Conservation (phyloP, 2,113 vertebrate species). For the Gyps fulvus region DNA sequence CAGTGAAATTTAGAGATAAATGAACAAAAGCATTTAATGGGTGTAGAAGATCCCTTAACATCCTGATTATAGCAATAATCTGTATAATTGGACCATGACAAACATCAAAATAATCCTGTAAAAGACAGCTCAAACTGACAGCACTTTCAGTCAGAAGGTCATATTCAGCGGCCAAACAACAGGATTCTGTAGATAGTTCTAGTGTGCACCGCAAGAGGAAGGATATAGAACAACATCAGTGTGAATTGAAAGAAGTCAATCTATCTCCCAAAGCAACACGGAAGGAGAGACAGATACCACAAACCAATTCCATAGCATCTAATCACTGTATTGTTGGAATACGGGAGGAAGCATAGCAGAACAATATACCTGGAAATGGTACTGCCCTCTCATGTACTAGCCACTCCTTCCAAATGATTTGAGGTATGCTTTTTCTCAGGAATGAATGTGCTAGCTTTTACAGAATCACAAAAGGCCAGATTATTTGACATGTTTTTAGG, state of each 20-base stretch:
- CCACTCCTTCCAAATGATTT: not conserved
- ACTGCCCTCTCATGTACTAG: not conserved
- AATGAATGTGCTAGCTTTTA: not conserved
- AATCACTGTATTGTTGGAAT: not conserved
- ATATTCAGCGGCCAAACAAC: not conserved
- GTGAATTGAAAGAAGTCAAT: not conserved
- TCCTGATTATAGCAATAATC: not conserved
- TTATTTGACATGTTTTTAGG: not conserved
- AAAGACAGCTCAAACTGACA: not conserved
- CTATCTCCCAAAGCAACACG: not conserved
- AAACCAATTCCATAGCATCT: not conserved
- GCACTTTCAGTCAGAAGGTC: not conserved
- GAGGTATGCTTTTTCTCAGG: not conserved
- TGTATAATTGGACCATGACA: not conserved
- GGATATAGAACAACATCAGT: not conserved
- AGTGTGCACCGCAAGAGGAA: not conserved
- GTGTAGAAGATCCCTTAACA: not conserved
- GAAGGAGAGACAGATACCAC: not conserved
- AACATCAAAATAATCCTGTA: not conserved
- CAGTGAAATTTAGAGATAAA: not conserved
- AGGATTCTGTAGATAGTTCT: not conserved
- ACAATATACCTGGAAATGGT: not conserved
- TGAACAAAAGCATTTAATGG: not conserved
- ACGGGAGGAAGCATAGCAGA: not conserved
- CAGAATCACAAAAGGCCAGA: not conserved